phyloP scores from a whole-genome alignment of 2,888 invertebrate species.

The Xylota sylvarum region DNA sequence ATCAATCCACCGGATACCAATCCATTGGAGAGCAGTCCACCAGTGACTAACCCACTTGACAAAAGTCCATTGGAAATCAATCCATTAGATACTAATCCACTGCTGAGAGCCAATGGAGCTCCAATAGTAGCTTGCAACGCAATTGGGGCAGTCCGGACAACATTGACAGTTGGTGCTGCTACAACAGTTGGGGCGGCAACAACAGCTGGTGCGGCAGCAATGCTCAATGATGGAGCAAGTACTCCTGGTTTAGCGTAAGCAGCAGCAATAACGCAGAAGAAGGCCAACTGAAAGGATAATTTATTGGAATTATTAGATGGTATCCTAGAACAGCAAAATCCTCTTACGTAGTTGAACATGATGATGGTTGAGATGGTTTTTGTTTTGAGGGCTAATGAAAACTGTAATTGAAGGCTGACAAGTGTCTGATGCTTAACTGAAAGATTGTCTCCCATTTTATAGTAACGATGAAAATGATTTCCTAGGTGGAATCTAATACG shows the following conservation, averaged over 20 bases:
- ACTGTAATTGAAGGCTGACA: slow-evolving; percentile 38
- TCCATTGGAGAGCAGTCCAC: slow-evolving; percentile 2
- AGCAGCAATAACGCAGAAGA: slow-evolving; percentile 28
- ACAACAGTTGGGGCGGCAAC: slow-evolving; percentile 40
- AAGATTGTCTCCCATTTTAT: slow-evolving; percentile 29
- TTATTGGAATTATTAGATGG: neutral
- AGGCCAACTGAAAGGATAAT: slow-evolving; percentile 20
- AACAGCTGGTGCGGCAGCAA: slow-evolving; percentile 45
- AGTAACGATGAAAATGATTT: slow-evolving; percentile 1
- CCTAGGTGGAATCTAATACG: neutral
- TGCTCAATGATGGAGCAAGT: slow-evolving; percentile 33
- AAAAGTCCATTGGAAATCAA: slow-evolving; percentile 9
- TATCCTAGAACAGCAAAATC: neutral
- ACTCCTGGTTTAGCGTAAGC: slow-evolving; percentile 57
- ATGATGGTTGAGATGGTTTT: slow-evolving; percentile 21
- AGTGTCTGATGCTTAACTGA: slow-evolving; percentile 45
- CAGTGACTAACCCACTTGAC: slow-evolving; percentile 15
- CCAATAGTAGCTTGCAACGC: slow-evolving; percentile 29
- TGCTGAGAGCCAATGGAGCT: slow-evolving; percentile 31
- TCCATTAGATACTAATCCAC: slow-evolving; percentile 31
- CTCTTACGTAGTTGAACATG: slow-evolving; percentile 64
- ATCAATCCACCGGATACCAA: slow-evolving; percentile 31
- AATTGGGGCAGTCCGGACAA: slow-evolving; percentile 36
- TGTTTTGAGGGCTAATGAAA: slow-evolving; percentile 5
- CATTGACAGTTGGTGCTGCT: slow-evolving; percentile 39